Conservation (phyloP, 2,888 invertebrate species). For the Hydrotaea cyrtoneurina region DNA sequence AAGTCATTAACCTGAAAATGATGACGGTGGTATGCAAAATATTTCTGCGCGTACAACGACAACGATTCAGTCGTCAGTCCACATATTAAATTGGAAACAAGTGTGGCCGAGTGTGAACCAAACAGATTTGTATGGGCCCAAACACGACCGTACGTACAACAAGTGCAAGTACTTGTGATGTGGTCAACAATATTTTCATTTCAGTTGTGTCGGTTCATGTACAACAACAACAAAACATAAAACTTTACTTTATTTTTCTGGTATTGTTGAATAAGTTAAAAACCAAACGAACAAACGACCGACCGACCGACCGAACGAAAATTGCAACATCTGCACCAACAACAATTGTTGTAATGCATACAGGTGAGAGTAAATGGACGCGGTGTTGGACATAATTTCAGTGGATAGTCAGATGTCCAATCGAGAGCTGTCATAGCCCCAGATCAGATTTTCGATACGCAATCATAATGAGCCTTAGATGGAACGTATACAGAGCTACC, state of each 20-base stretch:
- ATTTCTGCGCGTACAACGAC: background rate
- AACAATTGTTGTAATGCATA: background rate
- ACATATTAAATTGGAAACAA: background rate
- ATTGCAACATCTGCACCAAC: background rate
- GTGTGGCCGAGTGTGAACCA: background rate
- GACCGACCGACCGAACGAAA: too few relatives aligned
- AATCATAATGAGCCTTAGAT: too few relatives aligned
- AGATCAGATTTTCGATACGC: too few relatives aligned
- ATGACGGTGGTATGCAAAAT: constrained; percentile 29
- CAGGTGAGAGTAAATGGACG: background rate
- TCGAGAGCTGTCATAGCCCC: too few relatives aligned
- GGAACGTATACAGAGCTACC: too few relatives aligned
- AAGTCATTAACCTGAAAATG: constrained; percentile 57
- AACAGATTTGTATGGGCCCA: background rate
- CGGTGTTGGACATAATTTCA: background rate
- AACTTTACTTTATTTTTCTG: background rate
- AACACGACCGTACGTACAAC: background rate
- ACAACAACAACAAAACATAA: background rate
- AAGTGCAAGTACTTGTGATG: background rate
- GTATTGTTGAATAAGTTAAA: background rate
- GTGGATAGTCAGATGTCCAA: too few relatives aligned
- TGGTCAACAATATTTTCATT: background rate
- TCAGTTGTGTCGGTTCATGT: background rate
- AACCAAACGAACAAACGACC: too few relatives aligned
- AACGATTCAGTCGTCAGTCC: background rate